A percentile compares a stretch with the other conserved stretches of the same genome.
phyloP scores from a whole-genome alignment of 1,140 invertebrate species.

The Gonioctena quinquepunctata region DNA sequence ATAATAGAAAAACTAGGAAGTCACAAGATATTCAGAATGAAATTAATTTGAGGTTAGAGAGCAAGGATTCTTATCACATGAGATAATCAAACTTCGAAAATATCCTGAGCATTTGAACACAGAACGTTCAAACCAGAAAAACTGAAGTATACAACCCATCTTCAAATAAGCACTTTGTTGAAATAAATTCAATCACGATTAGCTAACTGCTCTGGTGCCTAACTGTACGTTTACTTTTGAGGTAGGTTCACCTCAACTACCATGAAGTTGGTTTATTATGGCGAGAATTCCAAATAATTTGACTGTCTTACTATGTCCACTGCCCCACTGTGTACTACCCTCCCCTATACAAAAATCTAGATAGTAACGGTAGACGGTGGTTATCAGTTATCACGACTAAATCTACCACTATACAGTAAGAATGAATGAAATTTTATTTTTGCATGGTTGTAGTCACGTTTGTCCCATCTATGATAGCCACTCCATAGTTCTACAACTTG shows the following conservation, averaged over 20 bases:
- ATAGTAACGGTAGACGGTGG: too few relatives aligned
- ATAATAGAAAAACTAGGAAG: background rate
- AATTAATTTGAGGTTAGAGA: background rate
- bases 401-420: too few relatives aligned
- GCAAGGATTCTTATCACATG: background rate
- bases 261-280: background rate
- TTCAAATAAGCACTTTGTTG: background rate
- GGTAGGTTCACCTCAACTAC: background rate
- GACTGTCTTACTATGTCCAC: background rate
- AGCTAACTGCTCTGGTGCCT: background rate
- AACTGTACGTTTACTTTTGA: background rate
- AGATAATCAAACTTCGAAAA: background rate
- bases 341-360: too few relatives aligned
- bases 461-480: too few relatives aligned
- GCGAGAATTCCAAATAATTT: background rate
- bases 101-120: background rate
- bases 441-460: too few relatives aligned
- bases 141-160: background rate
- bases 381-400: too few relatives aligned
- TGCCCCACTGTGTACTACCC: background rate
- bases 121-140: background rate
- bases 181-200: background rate
- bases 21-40: background rate
- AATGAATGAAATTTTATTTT: too few relatives aligned
- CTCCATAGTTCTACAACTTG: too few relatives aligned